Percentiles rank a stretch among this genome's conserved stretches.
Conservation (phyloP, 2,888 invertebrate species). For the Leptura quadrifasciata region DNA sequence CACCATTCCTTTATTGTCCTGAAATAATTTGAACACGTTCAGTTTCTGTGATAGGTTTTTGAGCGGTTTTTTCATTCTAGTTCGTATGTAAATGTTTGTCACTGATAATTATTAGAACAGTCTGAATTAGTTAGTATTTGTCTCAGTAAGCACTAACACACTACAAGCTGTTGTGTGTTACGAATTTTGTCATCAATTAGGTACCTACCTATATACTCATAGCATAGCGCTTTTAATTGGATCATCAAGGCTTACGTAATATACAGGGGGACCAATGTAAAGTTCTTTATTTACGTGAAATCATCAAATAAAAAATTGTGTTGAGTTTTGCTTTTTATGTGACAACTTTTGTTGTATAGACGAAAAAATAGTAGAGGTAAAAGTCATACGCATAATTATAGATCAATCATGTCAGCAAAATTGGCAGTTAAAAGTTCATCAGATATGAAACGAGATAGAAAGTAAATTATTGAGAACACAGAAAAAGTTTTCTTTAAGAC, state of each 20-base stretch:
- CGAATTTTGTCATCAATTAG: neutral
- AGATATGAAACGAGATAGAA: too few relatives aligned
- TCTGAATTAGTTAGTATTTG: neutral
- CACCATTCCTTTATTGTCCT: conserved; percentile 71
- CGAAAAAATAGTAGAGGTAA: too few relatives aligned
- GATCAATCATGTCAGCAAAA: too few relatives aligned
- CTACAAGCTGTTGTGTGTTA: neutral
- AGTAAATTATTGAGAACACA: too few relatives aligned
- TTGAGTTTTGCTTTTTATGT: too few relatives aligned
- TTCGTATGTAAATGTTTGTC: neutral
- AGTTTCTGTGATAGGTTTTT: neutral
- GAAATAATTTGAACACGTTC: conserved; percentile 48
- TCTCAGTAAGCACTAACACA: neutral
- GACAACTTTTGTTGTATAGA: too few relatives aligned
- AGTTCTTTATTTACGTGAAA: neutral
- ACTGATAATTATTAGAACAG: neutral
- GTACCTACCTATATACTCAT: neutral
- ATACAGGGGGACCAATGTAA: neutral
- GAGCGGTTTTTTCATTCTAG: neutral
- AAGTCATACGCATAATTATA: too few relatives aligned
- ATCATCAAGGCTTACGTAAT: neutral
- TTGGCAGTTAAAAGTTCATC: too few relatives aligned
- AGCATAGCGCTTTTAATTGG: neutral
- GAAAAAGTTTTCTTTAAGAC: too few relatives aligned
- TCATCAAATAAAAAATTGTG: too few relatives aligned